Base-by-base conservation (phyloP, 2,888 invertebrate species). In the Altica lythri region DNA sequence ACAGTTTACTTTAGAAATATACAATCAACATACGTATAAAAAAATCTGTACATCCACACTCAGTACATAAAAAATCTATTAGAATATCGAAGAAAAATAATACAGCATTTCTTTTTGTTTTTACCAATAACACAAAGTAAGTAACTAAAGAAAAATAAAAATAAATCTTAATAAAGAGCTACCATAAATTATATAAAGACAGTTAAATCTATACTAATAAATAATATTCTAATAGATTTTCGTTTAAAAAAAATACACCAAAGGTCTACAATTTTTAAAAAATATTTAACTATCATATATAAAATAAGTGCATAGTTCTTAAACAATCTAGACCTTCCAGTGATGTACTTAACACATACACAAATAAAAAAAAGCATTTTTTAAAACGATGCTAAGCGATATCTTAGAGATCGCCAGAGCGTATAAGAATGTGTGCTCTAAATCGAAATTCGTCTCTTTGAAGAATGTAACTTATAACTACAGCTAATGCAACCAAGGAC, bases 401-500 rank as follows among this genome's bases (percentile, higher is more conserved):
- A 10, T 10, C 10, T 51, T 47, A 55, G 43, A 55, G 51, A 69
- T 83, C 83, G 54, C 83, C 82, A 18, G 83, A 80, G 63, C 84
- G 78, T 70, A 84, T 81, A 59, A 82, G 63, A 73, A 76, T 73
- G 77, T 82, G 77, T 47, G 78, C 65, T 74, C 76, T 72, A 66
- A 75, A 78, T 63, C 77, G 73, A 70, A 79, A 83, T 70, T 83
- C 83, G 72, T 84, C 80, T 64, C 84, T 79, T 65, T 81, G 81
- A 62, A 84, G 77, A 69, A 85, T 82, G 75, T 85, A 86, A 71
- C 83, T 82, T 73, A 86, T 80, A 66, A 87, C 78, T 55, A 86
- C 83, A 59, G 83, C 80, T 59, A 86, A 79, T 53, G 82, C 85
- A 63, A 86, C 79, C 71, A 87, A 79, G 62, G 81, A 78, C 68